Conservation (phyloP, 1,140 invertebrate genomes). For the Drosophila elegans region DNA sequence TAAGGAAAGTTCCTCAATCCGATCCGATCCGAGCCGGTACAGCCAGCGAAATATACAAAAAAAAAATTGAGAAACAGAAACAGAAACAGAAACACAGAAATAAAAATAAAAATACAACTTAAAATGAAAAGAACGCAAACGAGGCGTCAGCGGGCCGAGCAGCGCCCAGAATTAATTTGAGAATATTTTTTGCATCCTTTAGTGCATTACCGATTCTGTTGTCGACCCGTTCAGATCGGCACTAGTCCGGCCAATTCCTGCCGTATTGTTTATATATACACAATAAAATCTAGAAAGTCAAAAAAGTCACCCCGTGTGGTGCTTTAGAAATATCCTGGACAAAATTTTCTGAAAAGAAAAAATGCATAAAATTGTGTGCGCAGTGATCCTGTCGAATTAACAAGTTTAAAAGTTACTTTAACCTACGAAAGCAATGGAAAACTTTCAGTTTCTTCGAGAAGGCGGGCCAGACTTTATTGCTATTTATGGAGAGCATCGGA, state of each 20-base stretch:
- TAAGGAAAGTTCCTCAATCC: conserved; percentile 73
- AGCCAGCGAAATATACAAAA: conserved; percentile 29
- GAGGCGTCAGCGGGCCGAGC: conserved; percentile 46
- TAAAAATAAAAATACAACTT: conserved; percentile 8
- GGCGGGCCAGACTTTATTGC: conserved; percentile 42
- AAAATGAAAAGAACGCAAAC: conserved; percentile 26
- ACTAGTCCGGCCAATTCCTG: conserved; percentile 59
- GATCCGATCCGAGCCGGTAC: conserved; percentile 40
- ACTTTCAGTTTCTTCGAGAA: conserved; percentile 24
- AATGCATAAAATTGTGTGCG: conserved; percentile 27
- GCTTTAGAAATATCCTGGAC: conserved; percentile 31
- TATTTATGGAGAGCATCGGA: conserved; percentile 74
- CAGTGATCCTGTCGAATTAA: conserved; percentile 24
- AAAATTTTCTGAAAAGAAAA: conserved; percentile 23
- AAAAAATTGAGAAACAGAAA: conserved; percentile 38
- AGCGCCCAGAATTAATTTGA: conserved; percentile 73
- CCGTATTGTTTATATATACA: conserved; percentile 45
- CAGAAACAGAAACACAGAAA: conserved; percentile 23
- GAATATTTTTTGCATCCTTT: conserved; percentile 84
- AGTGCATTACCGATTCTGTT: conserved; percentile 84
- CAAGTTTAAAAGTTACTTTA: conserved; percentile 12
- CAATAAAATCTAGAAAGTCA: conserved; percentile 19
- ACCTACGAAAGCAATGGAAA: conserved; percentile 15
- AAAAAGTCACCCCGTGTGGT: conserved; percentile 11
- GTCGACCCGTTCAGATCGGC: conserved; percentile 79